Evolutionary conservation across 2,113 vertebrate genomes (phyloP).

Genomic region (Pedionomus torquatus): DNA sequence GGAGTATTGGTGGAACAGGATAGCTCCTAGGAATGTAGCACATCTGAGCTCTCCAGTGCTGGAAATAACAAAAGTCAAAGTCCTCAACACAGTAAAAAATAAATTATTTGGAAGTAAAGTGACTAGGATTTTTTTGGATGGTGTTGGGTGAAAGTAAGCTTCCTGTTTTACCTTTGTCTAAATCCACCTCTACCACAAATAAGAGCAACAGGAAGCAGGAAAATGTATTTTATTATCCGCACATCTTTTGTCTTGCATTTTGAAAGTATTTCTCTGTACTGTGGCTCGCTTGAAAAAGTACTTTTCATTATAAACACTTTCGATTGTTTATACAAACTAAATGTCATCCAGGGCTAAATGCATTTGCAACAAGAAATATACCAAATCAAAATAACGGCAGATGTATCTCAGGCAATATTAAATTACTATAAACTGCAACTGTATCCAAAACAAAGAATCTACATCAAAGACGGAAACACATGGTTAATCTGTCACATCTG

Average conservation of each 20-base stretch:
- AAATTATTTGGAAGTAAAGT: not conserved
- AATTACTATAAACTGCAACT: not conserved
- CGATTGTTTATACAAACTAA: slow-evolving; percentile 59
- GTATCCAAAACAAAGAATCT: not conserved
- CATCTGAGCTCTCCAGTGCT: not conserved
- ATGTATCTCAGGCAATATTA: slow-evolving; percentile 12
- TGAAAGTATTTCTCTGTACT: not conserved
- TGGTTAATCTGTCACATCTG: slow-evolving; percentile 1
- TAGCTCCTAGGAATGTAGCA: not conserved
- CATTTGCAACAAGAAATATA: slow-evolving; percentile 43
- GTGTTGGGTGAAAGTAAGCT: not conserved
- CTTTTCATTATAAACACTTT: slow-evolving; percentile 42
- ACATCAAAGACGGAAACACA: not conserved
- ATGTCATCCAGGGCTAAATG: slow-evolving; percentile 47
- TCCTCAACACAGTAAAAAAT: not conserved
- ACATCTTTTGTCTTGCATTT: not conserved
- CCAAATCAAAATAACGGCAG: slow-evolving; percentile 47
- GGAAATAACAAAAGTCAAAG: not conserved
- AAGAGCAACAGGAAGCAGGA: not conserved
- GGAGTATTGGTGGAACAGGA: not conserved
- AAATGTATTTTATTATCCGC: slow-evolving; percentile 9
- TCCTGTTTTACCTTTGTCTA: not conserved
- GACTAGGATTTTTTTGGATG: not conserved
- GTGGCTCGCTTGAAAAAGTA: slow-evolving; percentile 15
- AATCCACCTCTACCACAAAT: not conserved